Percentiles rank a stretch among this genome's conserved stretches.
phyloP scores from a whole-genome alignment of 2,113 vertebrate species.

The Prionailurus bengalensis region DNA sequence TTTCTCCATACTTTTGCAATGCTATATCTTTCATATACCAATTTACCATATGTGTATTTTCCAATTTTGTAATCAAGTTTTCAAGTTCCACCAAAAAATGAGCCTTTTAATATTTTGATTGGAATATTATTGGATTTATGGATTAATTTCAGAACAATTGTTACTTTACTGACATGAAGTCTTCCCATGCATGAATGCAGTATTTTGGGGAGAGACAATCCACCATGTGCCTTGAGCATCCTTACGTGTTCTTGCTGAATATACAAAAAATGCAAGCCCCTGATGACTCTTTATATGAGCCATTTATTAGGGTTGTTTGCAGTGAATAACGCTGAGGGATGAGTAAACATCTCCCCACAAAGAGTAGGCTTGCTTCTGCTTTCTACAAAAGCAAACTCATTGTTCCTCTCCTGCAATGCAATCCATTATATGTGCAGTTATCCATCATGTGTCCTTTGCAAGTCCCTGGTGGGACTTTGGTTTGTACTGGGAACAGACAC shows the following conservation, averaged over 20 bases:
- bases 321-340: not conserved
- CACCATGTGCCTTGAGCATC: not conserved
- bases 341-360: not conserved
- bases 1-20: not conserved
- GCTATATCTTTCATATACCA: slow-evolving; percentile 4
- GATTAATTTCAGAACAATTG: slow-evolving; percentile 13
- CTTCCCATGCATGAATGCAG: not conserved
- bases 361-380: not conserved
- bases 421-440: not conserved
- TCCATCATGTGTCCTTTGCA: not conserved
- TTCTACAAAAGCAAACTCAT: slow-evolving; percentile 22
- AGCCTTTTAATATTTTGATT: slow-evolving; percentile 24
- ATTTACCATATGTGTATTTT: not conserved
- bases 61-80: not conserved
- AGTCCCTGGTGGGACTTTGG: not conserved
- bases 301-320: slow-evolving; percentile 8
- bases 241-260: not conserved
- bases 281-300: not conserved
- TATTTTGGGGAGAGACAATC: not conserved
- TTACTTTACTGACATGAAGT: not conserved
- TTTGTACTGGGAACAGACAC: not conserved
- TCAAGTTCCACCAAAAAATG: not conserved
- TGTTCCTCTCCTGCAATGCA: not conserved
- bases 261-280: not conserved
- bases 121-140: not conserved